phyloP scores from a whole-genome alignment of 2,888 invertebrate species.

The Morinoia aosen region DNA sequence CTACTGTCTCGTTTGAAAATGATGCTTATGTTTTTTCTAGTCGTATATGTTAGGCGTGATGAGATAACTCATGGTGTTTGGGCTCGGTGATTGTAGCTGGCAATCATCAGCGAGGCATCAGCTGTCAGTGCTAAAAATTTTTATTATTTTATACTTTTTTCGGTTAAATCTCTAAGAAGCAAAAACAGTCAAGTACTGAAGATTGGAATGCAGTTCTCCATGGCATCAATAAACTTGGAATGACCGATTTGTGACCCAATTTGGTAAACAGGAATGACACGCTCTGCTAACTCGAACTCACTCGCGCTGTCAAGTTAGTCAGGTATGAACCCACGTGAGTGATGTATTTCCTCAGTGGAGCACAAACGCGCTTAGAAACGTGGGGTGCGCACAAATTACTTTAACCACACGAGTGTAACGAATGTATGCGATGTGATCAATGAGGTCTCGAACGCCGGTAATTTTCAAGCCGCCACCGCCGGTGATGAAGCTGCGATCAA shows the following conservation, averaged over 20 bases:
- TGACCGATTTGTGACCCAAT: background rate
- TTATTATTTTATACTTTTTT: background rate
- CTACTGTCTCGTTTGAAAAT: too few species aligned
- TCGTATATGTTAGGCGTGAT: too few species aligned
- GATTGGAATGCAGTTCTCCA: background rate
- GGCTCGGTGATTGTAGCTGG: background rate
- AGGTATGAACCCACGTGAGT: background rate
- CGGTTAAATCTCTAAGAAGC: background rate
- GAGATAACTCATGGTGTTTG: too few species aligned
- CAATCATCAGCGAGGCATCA: background rate
- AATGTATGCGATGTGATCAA: conserved; percentile 3
- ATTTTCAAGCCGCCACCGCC: background rate
- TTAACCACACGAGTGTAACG: background rate
- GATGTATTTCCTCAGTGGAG: background rate
- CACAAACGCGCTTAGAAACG: background rate
- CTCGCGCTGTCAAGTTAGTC: background rate
- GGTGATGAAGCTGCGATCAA: conserved; percentile 20
- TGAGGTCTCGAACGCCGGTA: background rate
- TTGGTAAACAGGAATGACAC: background rate
- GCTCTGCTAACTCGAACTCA: background rate
- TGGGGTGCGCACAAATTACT: background rate
- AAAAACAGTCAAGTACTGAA: background rate
- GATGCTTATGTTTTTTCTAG: too few species aligned
- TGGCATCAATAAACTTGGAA: background rate
- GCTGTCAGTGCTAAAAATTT: background rate